Percentiles rank a stretch among this genome's conserved stretches.
These are phyloP conservation scores for Apodemia duryi DNA, from an alignment of 2,888 invertebrate species.

Conservation along the genomic window DNA sequence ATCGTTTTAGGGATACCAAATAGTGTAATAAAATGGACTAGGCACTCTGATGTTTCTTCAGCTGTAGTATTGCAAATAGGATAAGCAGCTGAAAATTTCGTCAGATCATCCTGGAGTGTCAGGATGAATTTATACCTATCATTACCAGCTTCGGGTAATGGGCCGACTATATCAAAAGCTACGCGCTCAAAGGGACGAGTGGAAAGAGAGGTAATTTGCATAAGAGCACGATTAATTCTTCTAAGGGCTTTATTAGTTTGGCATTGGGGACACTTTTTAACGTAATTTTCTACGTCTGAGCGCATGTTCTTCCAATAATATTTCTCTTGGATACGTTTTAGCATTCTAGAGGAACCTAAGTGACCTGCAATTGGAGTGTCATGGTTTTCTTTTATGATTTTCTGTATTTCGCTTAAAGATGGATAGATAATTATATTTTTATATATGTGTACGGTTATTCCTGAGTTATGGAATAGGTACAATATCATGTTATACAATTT, in stretches of 20 bases:
- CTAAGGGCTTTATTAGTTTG: conserved; percentile 3
- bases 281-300: conserved; percentile 26
- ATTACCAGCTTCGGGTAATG: not conserved
- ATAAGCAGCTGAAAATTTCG: conserved; percentile 9
- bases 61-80: not conserved
- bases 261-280: not conserved
- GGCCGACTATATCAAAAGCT: not conserved
- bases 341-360: conserved; percentile 28
- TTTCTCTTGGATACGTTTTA: conserved; percentile 24
- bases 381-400: conserved; percentile 33
- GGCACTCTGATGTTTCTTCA: conserved; percentile 3
- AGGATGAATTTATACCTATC: not conserved
- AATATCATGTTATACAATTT: conserved; percentile 31
- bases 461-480: conserved; percentile 29
- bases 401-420: conserved; percentile 27
- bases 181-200: conserved; percentile 5
- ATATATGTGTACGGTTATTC: not conserved
- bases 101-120: not conserved
- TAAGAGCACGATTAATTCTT: not conserved
- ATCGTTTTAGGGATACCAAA: not conserved
- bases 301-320: conserved; percentile 33
- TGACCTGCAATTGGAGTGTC: conserved; percentile 32
- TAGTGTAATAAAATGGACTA: conserved; percentile 14
- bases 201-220: not conserved
- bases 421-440: conserved; percentile 16